Percentiles rank a stretch among this genome's conserved stretches.
Evolutionary conservation across 2,113 vertebrate species (phyloP).

Genomic region (Lepus timidus): DNA sequence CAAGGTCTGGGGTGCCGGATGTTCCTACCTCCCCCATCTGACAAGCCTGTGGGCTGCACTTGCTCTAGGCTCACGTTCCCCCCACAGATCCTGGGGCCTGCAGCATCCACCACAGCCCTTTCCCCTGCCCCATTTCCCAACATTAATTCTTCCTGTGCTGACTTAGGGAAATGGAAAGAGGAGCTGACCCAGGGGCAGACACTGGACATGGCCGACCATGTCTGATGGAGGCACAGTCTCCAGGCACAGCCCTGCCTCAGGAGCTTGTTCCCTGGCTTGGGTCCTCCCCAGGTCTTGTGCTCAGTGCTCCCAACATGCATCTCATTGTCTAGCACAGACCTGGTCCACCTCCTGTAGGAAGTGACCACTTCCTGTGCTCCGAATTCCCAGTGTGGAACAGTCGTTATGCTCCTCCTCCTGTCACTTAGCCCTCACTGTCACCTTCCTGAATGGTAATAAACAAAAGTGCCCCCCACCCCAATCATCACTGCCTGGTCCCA

Average conservation of each 20-base stretch:
- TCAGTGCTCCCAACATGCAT: neutral
- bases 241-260: neutral
- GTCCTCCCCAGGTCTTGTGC: neutral
- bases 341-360: too few species aligned
- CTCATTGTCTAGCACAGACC: neutral
- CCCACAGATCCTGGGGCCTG: neutral
- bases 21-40: too few species aligned
- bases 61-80: neutral
- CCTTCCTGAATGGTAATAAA: accelerated
- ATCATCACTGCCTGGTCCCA: too few species aligned
- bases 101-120: accelerated
- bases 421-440: accelerated
- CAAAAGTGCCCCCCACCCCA: too few species aligned
- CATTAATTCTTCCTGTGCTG: neutral
- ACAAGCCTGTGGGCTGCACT: too few species aligned
- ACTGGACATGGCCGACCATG: too few species aligned
- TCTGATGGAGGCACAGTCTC: neutral
- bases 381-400: neutral
- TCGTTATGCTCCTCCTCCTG: accelerated
- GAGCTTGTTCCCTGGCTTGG: accelerated
- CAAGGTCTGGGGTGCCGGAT: too few species aligned
- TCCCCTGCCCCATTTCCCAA: neutral
- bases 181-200: neutral
- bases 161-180: neutral
- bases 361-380: too few species aligned